Percentiles rank a stretch among this genome's conserved stretches.
These are phyloP conservation scores for Pristiophorus japonicus DNA, from an alignment of 2,113 vertebrate species.

Conservation along the genomic window DNA sequence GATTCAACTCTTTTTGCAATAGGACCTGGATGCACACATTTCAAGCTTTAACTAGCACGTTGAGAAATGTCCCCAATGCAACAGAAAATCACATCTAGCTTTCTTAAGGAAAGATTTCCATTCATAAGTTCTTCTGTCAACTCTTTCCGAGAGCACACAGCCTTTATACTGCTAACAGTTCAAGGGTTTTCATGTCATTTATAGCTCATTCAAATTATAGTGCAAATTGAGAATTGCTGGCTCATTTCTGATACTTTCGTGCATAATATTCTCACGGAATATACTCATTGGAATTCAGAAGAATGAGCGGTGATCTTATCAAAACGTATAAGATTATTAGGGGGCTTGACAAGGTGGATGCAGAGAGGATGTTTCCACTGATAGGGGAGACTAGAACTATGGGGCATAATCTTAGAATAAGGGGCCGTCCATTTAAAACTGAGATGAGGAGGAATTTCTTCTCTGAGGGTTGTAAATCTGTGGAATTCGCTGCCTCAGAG, in stretches of 20 bases:
- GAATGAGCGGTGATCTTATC: too few species aligned
- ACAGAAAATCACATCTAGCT: background rate
- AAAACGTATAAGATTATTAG: too few species aligned
- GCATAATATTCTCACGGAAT: too few species aligned
- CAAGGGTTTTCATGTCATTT: background rate
- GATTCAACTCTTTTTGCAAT: background rate
- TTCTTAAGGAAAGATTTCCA: background rate
- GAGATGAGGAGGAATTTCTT: too few species aligned
- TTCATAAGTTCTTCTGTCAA: background rate
- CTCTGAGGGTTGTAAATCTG: too few species aligned
- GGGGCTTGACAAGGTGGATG: too few species aligned
- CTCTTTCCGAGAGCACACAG: background rate
- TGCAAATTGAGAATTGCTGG: background rate
- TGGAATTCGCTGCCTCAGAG: too few species aligned
- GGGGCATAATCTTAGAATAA: too few species aligned
- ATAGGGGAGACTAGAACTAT: too few species aligned
- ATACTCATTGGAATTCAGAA: too few species aligned
- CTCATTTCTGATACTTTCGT: background rate
- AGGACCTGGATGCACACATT: background rate
- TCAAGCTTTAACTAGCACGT: background rate
- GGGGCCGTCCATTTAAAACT: too few species aligned
- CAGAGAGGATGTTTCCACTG: too few species aligned
- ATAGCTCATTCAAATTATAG: background rate
- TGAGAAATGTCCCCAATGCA: background rate
- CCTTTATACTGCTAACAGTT: background rate